A percentile compares a stretch with the other conserved stretches of the same genome.
phyloP scores from a whole-genome alignment of 2,113 vertebrate genomes.

The Hippocampus comes region DNA sequence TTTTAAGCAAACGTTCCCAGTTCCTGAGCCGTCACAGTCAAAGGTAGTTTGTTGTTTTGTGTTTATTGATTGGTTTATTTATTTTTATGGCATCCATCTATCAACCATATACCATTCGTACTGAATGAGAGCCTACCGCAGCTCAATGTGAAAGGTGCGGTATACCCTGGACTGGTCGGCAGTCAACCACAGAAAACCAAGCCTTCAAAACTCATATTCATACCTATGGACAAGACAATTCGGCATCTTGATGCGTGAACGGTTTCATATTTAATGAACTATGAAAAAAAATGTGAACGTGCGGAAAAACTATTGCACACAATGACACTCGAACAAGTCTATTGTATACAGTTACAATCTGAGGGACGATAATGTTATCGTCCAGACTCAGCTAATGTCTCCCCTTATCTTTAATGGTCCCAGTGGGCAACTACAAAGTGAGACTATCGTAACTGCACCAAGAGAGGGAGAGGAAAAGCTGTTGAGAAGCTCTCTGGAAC shows the following conservation, averaged over 20 bases:
- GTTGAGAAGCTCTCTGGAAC: conserved; percentile 31
- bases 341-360: conserved; percentile 26
- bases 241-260: background rate
- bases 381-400: conserved; percentile 44
- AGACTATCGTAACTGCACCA: conserved; percentile 31
- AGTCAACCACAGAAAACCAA: no score
- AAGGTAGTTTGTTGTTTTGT: no score
- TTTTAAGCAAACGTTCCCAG: background rate
- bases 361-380: conserved; percentile 47
- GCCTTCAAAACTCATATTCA: background rate
- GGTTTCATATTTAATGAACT: background rate
- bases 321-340: background rate
- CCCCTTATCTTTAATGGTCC: conserved; percentile 27
- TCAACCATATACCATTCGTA: no score
- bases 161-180: no score
- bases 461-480: conserved; percentile 18
- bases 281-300: background rate
- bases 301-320: background rate
- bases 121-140: no score
- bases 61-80: no score
- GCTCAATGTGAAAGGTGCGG: no score
- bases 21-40: background rate
- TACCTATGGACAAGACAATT: background rate
- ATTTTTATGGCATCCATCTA: no score
- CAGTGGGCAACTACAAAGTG: conserved; percentile 46